A percentile compares a stretch with the other conserved stretches of the same genome.
These are phyloP conservation scores for Griposia aprilina DNA, from an alignment of 2,888 invertebrate genomes.

Conservation along the genomic window DNA sequence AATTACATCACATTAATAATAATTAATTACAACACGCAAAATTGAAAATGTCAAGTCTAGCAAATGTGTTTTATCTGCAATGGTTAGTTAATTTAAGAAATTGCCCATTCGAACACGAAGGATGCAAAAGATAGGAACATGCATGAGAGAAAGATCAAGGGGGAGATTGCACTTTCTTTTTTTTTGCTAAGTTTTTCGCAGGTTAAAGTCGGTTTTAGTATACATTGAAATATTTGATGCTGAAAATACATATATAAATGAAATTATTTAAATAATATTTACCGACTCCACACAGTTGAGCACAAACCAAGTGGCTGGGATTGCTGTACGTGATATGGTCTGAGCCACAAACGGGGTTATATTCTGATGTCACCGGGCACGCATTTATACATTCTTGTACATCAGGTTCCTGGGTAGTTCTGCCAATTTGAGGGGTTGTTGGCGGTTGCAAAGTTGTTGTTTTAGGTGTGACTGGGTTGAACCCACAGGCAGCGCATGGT, in stretches of 20 bases:
- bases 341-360: slow-evolving; percentile 87
- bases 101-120: not conserved
- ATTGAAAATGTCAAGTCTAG: not conserved
- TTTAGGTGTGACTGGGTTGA: slow-evolving; percentile 12
- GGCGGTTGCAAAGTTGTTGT: slow-evolving; percentile 24
- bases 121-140: not conserved
- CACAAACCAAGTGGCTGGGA: slow-evolving; percentile 80
- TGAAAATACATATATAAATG: too few species aligned
- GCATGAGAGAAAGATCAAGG: not conserved
- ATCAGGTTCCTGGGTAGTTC: slow-evolving; percentile 20
- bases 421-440: slow-evolving; percentile 4
- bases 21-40: too few species aligned
- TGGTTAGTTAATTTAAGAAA: not conserved
- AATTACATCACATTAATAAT: too few species aligned
- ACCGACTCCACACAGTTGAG: slow-evolving; percentile 82
- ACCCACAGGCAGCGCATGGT: slow-evolving; percentile 52
- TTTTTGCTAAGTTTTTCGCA: not conserved
- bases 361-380: slow-evolving; percentile 80
- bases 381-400: slow-evolving; percentile 52
- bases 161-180: too few species aligned
- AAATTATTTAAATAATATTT: slow-evolving; percentile 33
- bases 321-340: slow-evolving; percentile 81
- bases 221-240: not conserved
- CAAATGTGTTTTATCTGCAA: not conserved
- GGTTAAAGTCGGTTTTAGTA: not conserved